Base-by-base conservation (phyloP, 1,140 invertebrate genomes). In the Aporrectodea caliginosa region DNA sequence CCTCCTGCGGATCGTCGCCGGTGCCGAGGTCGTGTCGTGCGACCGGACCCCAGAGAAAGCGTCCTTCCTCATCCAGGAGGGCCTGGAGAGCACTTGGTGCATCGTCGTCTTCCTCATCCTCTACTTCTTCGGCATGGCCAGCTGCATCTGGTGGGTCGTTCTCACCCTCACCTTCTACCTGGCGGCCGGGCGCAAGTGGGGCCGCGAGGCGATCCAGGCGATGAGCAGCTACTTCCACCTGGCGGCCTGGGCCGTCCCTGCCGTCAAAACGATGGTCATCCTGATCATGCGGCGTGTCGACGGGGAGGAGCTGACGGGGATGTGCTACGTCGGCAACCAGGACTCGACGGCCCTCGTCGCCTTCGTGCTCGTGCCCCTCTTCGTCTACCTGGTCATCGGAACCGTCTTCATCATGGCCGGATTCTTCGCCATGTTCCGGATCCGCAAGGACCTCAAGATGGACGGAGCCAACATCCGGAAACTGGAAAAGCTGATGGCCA, bases 111-210 rank as follows among this genome's bases (percentile, higher is more conserved):
- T 97, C 85, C 90, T 96, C 2, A 89, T 97, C 80, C 91, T 94
- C 35, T 99, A 99, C 89, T 99, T 98, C 89, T 99, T 98, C 87
- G 94, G 94, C 85, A 98, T 98, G 94, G 94, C 97, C 1, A 95
- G 94, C 35, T 94, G 93, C 83, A 94, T 98, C 81, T 99, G 98
- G 97, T 99, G 97, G 97, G 95, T 98, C 16, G 93, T 98, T 82
- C 90, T 99, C 78, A 96, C 97, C 0, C 90, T 99, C 31, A 97
- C 97, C 2, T 99, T 98, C 97, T 99, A 98, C 89, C 90, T 99
- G 84, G 95, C 96, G 35, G 96, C 97, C 79, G 96, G 95, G 27
- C 90, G 98, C 32, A 98, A 99, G 90, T 99, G 98, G 98, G 96
- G 96, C 16, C 95, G 98, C 88, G 97, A 99, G 90, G 97, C 97